Percentiles rank a stretch among this genome's conserved stretches.
phyloP scores from a whole-genome alignment of 1,140 invertebrate genomes.

The Leptinotarsa texana region DNA sequence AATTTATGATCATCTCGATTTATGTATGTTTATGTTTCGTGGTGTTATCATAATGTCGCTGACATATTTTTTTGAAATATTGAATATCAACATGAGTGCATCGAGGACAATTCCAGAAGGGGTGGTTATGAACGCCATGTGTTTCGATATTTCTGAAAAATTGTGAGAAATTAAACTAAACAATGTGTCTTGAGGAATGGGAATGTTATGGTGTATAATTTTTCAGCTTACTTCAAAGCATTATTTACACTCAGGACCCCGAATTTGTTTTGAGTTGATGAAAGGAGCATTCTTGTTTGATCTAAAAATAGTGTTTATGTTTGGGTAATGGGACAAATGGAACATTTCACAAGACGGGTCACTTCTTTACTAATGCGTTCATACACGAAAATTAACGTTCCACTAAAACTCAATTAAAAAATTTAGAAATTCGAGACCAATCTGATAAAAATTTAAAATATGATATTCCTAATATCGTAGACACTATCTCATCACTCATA shows the following conservation, averaged over 20 bases:
- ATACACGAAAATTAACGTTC: too few species aligned
- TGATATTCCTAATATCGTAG: too few species aligned
- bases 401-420: too few species aligned
- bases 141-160: neutral
- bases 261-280: neutral
- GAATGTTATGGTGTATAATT: neutral
- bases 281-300: neutral
- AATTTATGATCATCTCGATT: neutral
- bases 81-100: neutral
- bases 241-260: neutral
- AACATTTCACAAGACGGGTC: too few species aligned
- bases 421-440: too few species aligned
- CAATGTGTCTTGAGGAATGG: neutral
- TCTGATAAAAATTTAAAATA: too few species aligned
- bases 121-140: neutral
- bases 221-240: neutral
- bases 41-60: neutral
- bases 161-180: neutral
- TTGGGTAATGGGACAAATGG: too few species aligned
- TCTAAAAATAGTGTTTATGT: too few species aligned
- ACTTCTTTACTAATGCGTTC: too few species aligned
- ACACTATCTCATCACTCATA: too few species aligned
- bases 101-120: neutral
- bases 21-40: neutral
- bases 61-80: constrained; percentile 6